Percentiles rank a stretch among this genome's conserved stretches.
These are phyloP conservation scores for Acyrthosiphon pisum DNA, from an alignment of 1,140 invertebrate genomes.

Conservation along the genomic window DNA sequence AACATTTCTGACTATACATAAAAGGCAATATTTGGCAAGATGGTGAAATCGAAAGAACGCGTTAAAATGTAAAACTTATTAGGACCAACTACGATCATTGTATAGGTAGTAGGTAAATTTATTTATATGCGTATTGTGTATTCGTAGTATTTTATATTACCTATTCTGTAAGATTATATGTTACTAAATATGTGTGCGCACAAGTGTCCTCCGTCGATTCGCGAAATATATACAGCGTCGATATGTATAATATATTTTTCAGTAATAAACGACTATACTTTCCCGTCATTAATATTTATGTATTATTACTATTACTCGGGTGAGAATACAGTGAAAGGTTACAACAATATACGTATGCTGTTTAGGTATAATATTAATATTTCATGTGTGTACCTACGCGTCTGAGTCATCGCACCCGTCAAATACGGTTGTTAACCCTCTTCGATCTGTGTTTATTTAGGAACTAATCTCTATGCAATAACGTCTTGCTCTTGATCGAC, in stretches of 20 bases:
- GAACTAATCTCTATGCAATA: not conserved
- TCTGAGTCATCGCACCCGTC: not conserved
- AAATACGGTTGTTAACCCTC: not conserved
- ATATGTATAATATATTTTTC: not conserved
- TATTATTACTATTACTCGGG: slow-evolving; percentile 6
- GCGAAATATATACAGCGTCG: not conserved
- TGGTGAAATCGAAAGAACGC: not conserved
- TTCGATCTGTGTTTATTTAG: not conserved
- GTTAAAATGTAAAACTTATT: not conserved
- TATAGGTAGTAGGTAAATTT: not conserved
- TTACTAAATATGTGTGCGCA: not conserved
- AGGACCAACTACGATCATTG: not conserved
- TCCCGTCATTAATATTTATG: slow-evolving; percentile 27
- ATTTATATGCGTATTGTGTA: not conserved
- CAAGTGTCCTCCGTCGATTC: not conserved
- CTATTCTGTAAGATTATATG: not conserved
- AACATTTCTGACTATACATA: too few species aligned
- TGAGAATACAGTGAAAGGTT: slow-evolving; percentile 29
- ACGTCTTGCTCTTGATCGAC: not conserved
- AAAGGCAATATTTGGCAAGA: too few species aligned
- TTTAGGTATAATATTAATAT: not conserved
- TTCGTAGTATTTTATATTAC: not conserved
- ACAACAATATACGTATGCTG: not conserved
- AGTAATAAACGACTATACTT: slow-evolving; percentile 23
- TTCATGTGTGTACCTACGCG: not conserved